Percentiles rank a stretch among this genome's conserved stretches.
phyloP scores from a whole-genome alignment of 2,888 invertebrate genomes.

The Maniola hyperantus region DNA sequence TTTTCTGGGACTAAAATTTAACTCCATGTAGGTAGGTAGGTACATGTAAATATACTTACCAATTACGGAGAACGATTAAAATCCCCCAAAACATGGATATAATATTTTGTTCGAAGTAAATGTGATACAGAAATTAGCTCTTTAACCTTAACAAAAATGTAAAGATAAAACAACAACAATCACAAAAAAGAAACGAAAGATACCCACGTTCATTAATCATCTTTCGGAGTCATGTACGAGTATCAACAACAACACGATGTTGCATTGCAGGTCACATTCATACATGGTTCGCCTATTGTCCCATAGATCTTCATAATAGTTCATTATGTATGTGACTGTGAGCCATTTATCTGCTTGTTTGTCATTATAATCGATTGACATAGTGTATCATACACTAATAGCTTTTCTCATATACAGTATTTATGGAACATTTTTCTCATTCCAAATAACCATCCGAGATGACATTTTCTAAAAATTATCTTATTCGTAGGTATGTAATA shows the following conservation, averaged over 20 bases:
- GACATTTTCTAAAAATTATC: not conserved
- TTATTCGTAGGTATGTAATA: not conserved
- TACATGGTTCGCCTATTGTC: conserved; percentile 21
- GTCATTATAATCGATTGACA: conserved; percentile 3
- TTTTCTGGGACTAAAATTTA: too few relatives aligned
- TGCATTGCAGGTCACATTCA: conserved; percentile 21
- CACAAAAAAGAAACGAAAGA: conserved; percentile 2
- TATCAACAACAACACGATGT: conserved; percentile 22
- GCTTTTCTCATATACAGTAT: not conserved
- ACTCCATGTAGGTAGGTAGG: too few relatives aligned
- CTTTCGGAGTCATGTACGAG: conserved; percentile 15
- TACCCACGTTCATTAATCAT: conserved; percentile 14
- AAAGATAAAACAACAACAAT: conserved; percentile 6
- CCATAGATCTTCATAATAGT: conserved; percentile 46
- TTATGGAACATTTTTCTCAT: not conserved
- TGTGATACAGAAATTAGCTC: not conserved
- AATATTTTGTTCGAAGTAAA: not conserved
- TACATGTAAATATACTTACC: too few relatives aligned
- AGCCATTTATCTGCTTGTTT: conserved; percentile 37
- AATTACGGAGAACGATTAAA: too few relatives aligned
- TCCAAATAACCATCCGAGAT: not conserved
- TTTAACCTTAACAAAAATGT: not conserved
- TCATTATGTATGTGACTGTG: conserved; percentile 42
- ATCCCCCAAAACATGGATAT: not conserved
- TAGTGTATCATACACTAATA: not conserved